A percentile compares a stretch with the other conserved stretches of the same genome.
Evolutionary conservation across 2,888 invertebrate genomes (phyloP).

Genomic region (Dione vanillae): DNA sequence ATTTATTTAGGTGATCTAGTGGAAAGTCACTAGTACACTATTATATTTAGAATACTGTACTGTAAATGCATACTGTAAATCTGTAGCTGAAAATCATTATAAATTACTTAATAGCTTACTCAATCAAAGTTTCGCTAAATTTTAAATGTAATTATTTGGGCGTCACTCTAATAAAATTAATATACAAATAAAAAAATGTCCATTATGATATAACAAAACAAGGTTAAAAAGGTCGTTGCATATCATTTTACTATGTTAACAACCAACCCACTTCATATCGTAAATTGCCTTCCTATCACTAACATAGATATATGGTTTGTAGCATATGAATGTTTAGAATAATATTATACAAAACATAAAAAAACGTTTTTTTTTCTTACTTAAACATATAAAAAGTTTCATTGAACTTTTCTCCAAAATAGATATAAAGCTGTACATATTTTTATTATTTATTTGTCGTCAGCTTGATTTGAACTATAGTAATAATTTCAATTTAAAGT

Average conservation of each 20-base stretch:
- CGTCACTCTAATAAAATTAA: not conserved
- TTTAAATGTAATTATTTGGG: not conserved
- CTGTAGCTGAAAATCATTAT: too few relatives aligned
- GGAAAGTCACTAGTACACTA: too few relatives aligned
- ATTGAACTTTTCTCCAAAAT: conserved; percentile 1
- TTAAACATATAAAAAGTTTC: not conserved
- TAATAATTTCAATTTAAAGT: not conserved
- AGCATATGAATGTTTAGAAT: not conserved
- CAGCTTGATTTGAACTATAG: too few relatives aligned
- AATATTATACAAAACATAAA: not conserved
- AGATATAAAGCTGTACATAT: not conserved
- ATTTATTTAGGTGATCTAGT: too few relatives aligned
- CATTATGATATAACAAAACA: not conserved
- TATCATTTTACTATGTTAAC: conserved; percentile 18
- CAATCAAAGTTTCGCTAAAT: not conserved
- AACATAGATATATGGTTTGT: not conserved
- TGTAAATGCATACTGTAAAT: too few relatives aligned
- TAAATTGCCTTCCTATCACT: conserved; percentile 8
- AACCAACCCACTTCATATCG: conserved; percentile 11
- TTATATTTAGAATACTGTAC: too few relatives aligned
- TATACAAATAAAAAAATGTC: not conserved
- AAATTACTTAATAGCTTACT: not conserved
- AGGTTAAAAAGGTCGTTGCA: conserved; percentile 8
- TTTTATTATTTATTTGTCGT: not conserved
- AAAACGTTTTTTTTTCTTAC: not conserved